Evolutionary conservation across 2,888 invertebrate genomes (phyloP).

Genomic region (Neoascia interrupta): DNA sequence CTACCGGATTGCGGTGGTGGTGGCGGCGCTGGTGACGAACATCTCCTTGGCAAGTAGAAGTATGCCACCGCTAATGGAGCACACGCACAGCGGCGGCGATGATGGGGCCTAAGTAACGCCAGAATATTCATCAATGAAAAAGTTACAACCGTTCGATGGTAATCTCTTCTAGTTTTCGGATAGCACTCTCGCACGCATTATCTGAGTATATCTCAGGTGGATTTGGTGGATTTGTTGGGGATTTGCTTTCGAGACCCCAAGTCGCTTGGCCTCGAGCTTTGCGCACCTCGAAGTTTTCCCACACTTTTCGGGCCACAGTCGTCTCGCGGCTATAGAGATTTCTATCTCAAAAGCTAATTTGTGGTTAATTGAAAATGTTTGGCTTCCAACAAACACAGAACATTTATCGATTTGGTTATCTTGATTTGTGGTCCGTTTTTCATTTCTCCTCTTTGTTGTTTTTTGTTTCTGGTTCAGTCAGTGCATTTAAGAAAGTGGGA

Average conservation of each 20-base stretch:
- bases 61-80: slow-evolving; percentile 48
- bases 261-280: background rate
- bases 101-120: slow-evolving; percentile 15
- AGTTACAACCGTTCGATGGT: slow-evolving; percentile 23
- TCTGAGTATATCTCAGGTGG: slow-evolving; percentile 6
- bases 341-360: slow-evolving; percentile 65
- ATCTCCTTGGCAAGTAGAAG: slow-evolving; percentile 17
- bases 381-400: slow-evolving; percentile 65
- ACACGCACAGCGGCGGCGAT: background rate
- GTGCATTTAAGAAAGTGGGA: slow-evolving; percentile 50
- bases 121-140: slow-evolving; percentile 62
- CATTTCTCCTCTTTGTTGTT: background rate
- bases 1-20: slow-evolving; percentile 24
- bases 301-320: slow-evolving; percentile 45
- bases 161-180: slow-evolving; percentile 32
- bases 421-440: slow-evolving; percentile 59
- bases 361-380: slow-evolving; percentile 69
- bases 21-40: slow-evolving; percentile 9
- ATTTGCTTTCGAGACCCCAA: background rate
- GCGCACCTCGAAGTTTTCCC: slow-evolving; percentile 51
- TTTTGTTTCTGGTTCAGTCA: background rate
- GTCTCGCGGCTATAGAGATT: slow-evolving; percentile 23
- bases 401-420: slow-evolving; percentile 64
- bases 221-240: slow-evolving; percentile 1
- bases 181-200: slow-evolving; percentile 12